Conservation (phyloP, 2,113 vertebrate species). For the Podocnemis expansa region DNA sequence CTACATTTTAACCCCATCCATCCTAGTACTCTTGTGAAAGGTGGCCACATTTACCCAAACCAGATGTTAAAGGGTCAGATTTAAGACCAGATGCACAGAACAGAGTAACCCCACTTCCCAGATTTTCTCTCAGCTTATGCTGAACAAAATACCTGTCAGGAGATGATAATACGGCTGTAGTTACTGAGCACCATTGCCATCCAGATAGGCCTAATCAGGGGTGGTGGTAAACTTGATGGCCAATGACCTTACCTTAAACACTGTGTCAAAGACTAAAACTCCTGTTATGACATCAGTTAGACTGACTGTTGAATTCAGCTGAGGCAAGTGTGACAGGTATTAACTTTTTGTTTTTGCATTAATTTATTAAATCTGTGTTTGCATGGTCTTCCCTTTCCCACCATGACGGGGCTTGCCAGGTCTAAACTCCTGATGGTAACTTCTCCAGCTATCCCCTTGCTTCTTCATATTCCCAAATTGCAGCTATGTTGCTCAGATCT, state of each 20-base stretch:
- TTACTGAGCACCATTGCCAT: not conserved
- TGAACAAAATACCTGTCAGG: not conserved
- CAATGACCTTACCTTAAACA: not conserved
- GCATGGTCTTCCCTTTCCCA: not conserved
- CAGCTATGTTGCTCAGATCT: not conserved
- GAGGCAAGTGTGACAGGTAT: constrained; percentile 25
- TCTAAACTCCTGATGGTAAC: not conserved
- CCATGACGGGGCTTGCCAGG: not conserved
- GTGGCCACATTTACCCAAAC: not conserved
- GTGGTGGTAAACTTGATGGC: not conserved
- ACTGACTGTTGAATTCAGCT: constrained; percentile 7
- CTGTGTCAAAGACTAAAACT: not conserved
- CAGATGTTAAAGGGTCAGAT: not conserved
- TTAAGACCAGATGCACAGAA: not conserved
- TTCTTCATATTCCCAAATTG: not conserved
- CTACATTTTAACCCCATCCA: not conserved
- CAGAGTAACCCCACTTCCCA: not conserved
- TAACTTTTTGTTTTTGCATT: constrained; percentile 15
- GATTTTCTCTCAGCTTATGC: not conserved
- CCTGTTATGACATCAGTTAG: not conserved
- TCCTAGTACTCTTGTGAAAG: not conserved
- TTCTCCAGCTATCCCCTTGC: rapidly evolving
- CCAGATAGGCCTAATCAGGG: not conserved
- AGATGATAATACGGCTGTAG: not conserved
- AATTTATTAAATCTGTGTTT: constrained; percentile 25